These are phyloP conservation scores for Pentamera pediparva DNA, from an alignment of 53 echinoderm and acorn worm species.

Conservation along the genomic window DNA sequence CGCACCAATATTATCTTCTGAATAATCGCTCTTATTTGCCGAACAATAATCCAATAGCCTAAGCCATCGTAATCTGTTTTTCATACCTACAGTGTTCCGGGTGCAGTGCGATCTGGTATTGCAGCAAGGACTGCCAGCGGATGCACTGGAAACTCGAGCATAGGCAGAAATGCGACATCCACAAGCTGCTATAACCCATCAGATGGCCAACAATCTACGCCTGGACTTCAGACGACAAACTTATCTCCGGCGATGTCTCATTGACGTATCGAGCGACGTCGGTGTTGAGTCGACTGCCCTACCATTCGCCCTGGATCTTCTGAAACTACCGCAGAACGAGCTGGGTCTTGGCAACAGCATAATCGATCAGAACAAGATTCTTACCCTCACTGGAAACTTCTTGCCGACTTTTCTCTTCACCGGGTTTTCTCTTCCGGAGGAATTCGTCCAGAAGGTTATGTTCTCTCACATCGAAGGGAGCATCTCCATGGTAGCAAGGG, in stretches of 20 bases:
- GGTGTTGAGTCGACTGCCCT: not conserved
- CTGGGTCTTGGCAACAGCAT: not conserved
- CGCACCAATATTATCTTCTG: too few species aligned
- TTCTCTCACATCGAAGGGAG: not conserved
- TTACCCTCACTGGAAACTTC: not conserved
- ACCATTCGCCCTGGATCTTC: not conserved
- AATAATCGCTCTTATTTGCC: too few species aligned
- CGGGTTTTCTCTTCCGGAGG: not conserved
- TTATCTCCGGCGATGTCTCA: not conserved
- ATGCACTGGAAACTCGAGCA: conserved; percentile 18
- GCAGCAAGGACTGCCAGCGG: not conserved
- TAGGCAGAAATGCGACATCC: not conserved
- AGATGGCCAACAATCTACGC: conserved; percentile 6
- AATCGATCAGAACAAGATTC: not conserved
- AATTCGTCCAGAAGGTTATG: not conserved
- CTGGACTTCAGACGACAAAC: not conserved
- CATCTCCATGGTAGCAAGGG: not conserved
- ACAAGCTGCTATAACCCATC: not conserved
- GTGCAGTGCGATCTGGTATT: not conserved
- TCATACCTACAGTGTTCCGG: conserved; percentile 5
- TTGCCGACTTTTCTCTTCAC: not conserved
- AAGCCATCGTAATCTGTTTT: too few species aligned
- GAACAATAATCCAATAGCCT: too few species aligned
- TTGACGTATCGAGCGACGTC: not conserved
- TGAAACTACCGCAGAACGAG: not conserved